These are phyloP conservation scores for Kuschelorhynchus macadamiae DNA, from an alignment of 2,888 invertebrate genomes.

Conservation along the genomic window DNA sequence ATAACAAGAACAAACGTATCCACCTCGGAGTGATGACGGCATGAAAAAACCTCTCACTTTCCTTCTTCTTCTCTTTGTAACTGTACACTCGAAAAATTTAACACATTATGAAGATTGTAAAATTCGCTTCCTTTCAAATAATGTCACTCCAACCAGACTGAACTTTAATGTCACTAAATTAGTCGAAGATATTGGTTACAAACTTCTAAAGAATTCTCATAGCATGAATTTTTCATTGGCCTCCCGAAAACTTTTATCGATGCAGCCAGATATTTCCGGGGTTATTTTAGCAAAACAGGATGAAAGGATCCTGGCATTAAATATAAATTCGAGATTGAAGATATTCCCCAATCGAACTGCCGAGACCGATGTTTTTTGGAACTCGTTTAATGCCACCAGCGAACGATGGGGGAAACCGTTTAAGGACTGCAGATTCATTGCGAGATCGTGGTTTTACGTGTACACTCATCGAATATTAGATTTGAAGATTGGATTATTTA, in stretches of 20 bases:
- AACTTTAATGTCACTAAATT: conserved; percentile 57
- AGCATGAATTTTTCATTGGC: conserved; percentile 55
- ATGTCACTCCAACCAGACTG: conserved; percentile 65
- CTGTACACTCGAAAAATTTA: conserved; percentile 69
- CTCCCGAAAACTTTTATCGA: conserved; percentile 70
- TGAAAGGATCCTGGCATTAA: conserved; percentile 60
- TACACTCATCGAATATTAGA: conserved; percentile 60
- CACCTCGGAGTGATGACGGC: conserved; percentile 63
- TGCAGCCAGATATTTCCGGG: conserved; percentile 66
- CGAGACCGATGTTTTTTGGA: conserved; percentile 73
- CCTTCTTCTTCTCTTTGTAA: conserved; percentile 69
- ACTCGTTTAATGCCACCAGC: conserved; percentile 64
- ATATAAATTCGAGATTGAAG: conserved; percentile 59
- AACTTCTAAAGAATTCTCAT: conserved; percentile 47
- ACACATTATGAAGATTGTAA: conserved; percentile 63
- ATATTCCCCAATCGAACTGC: conserved; percentile 64
- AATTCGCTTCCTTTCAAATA: conserved; percentile 60
- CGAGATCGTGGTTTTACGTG: conserved; percentile 64
- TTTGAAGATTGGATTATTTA: conserved; percentile 61
- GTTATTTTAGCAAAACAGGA: conserved; percentile 65
- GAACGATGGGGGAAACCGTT: conserved; percentile 67
- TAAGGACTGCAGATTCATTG: conserved; percentile 65
- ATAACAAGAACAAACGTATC: conserved; percentile 48
- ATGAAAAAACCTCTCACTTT: conserved; percentile 64
- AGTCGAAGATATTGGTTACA: conserved; percentile 54